Evolutionary conservation across 1,140 invertebrate genomes (phyloP), one percentile per base, ranked within the genome.

Genomic region (Bombus terrestris): DNA sequence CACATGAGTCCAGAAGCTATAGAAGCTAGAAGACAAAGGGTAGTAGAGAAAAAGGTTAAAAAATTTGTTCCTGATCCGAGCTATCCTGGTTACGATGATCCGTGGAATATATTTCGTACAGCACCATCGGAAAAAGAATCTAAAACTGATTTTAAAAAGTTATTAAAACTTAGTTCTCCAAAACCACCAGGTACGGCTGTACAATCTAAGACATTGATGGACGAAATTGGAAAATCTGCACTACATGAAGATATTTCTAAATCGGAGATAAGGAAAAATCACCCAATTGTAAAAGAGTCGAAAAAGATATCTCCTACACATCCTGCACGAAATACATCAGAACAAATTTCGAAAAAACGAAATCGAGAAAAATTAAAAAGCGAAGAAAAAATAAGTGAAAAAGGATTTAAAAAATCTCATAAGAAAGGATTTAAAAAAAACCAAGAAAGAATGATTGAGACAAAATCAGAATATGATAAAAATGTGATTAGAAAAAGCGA

Each of bases 51-150:
- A 28, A 81, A 82, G 2, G 62, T 28, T 15, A n/a, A 39, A 13
- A 89, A 88, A 35, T 90, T 90, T 15, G 68, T 88, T 47, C 77
- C 88, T 28, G 80, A 91, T 74, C 75, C 64, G 22, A 53, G 37
- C 53, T 90, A 91, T 76, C 78, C 66, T 43, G 88, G 80, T n/a
- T 90, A 89, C 13, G 86, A 91, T 37, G 47, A 88, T 75, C 62
- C 81, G 2, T 91, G 90, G 90, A 87, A 92, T 43, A 73, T 85
- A 81, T 72, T 39, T 32, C 86, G 89, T 37, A 91, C 76, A 53
- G 90, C 90, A 18, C 90, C 90, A 3, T 77, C 88, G 3, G 69
- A 68, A 10, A 82, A 90, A 59, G 43, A 79, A 74, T 72, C 57
- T 1, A 53, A 82, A 62, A 83, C 84, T 6, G 89, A 92, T 35